These are phyloP conservation scores for Bombus consobrinus DNA, from an alignment of 1,140 invertebrate genomes.

Conservation along the genomic window DNA sequence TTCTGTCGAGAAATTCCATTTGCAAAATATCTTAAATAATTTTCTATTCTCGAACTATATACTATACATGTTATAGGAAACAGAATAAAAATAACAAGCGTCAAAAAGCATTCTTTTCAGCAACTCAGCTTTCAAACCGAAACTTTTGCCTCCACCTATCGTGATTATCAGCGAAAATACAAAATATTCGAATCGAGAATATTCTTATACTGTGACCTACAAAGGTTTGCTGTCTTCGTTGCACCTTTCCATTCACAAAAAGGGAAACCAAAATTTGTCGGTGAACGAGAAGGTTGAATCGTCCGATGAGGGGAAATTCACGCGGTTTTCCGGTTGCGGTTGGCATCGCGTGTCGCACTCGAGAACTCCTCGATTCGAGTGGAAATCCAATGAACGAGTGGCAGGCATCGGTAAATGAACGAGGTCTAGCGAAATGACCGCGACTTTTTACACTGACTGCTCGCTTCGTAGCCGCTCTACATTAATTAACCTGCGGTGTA, in stretches of 20 bases:
- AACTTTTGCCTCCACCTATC: background rate
- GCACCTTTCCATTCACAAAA: background rate
- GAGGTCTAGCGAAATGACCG: constrained; percentile 43
- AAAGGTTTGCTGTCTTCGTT: no score
- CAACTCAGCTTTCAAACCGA: background rate
- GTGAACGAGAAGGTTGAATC: background rate
- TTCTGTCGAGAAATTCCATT: background rate
- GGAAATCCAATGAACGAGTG: constrained; percentile 60
- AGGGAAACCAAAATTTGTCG: background rate
- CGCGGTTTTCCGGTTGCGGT: constrained; percentile 29
- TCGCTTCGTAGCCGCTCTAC: background rate
- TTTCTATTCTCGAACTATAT: background rate
- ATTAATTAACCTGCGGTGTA: constrained; percentile 29
- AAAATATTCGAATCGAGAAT: background rate
- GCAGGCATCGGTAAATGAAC: constrained; percentile 54
- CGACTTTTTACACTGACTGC: constrained; percentile 47
- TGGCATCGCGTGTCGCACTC: constrained; percentile 49
- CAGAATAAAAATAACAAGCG: no score
- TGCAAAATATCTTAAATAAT: background rate
- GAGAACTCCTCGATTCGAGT: constrained; percentile 55
- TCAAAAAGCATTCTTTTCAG: background rate
- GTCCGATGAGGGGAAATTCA: background rate
- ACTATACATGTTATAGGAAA: no score
- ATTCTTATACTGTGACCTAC: background rate
- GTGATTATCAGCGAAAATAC: background rate